A percentile compares a stretch with the other conserved stretches of the same genome.
phyloP scores from a whole-genome alignment of 2,113 vertebrate species.

The Nansenia antarctica region DNA sequence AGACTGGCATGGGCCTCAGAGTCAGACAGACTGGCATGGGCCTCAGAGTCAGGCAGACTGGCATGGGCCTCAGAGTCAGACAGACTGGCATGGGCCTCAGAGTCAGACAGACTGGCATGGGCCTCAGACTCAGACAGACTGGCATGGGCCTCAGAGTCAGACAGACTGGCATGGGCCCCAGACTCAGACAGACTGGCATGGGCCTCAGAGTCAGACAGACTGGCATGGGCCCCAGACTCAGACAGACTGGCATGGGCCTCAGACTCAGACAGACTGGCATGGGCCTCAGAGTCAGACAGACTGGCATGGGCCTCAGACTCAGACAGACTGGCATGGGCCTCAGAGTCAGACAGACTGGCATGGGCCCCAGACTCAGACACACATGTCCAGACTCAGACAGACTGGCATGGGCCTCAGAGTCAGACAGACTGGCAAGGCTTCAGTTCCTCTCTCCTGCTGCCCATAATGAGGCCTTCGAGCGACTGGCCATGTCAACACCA shows the following conservation, averaged over 20 bases:
- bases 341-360: constrained; percentile 26
- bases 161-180: constrained; percentile 35
- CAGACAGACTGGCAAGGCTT: constrained; percentile 39
- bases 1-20: constrained; percentile 28
- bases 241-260: constrained; percentile 32
- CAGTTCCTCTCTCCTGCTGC: constrained; percentile 24
- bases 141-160: constrained; percentile 21
- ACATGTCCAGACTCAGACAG: constrained; percentile 45
- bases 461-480: constrained; percentile 38
- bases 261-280: constrained; percentile 37
- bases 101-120: constrained; percentile 36
- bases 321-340: constrained; percentile 32
- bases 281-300: constrained; percentile 38
- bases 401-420: constrained; percentile 21
- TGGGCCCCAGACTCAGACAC: constrained; percentile 47
- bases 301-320: constrained; percentile 21
- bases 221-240: no score
- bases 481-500: neutral
- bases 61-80: constrained; percentile 24
- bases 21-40: constrained; percentile 35
- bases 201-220: no score
- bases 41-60: constrained; percentile 38
- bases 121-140: constrained; percentile 39
- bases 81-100: constrained; percentile 30
- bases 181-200: constrained; percentile 36